phyloP scores from a whole-genome alignment of 2,113 vertebrate species.

The Rhadina sibilatrix region DNA sequence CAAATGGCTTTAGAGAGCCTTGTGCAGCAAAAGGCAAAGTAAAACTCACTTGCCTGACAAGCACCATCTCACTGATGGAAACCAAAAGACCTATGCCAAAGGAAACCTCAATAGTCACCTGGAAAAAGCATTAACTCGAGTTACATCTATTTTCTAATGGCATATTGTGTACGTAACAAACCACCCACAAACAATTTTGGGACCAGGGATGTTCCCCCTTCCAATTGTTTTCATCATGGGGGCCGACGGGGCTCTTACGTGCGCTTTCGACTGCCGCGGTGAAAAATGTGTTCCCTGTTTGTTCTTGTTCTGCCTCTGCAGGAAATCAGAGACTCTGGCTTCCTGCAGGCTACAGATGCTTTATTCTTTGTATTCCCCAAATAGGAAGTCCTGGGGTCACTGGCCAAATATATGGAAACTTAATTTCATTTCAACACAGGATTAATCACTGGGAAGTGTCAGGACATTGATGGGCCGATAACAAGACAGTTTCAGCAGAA shows the following conservation, averaged over 20 bases:
- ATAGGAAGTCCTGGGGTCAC: constrained; percentile 61
- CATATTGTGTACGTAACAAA: constrained; percentile 26
- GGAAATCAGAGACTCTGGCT: constrained; percentile 71
- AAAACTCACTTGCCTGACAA: background rate
- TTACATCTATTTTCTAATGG: background rate
- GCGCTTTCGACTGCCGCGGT: background rate
- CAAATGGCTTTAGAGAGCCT: background rate
- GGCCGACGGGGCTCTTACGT: constrained; percentile 27
- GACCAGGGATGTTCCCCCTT: constrained; percentile 27
- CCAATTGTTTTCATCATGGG: constrained; percentile 35
- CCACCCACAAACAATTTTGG: constrained; percentile 20
- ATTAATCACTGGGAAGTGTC: constrained; percentile 60
- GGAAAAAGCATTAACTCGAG: constrained; percentile 16
- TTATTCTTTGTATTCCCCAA: constrained; percentile 59
- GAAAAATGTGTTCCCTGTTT: constrained; percentile 61
- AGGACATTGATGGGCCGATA: constrained; percentile 16
- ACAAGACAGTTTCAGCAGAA: constrained; percentile 54
- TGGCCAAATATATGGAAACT: constrained; percentile 49
- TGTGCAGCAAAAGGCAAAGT: background rate
- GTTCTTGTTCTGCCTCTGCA: constrained; percentile 57
- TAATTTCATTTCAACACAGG: constrained; percentile 50
- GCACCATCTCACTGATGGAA: background rate
- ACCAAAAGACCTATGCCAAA: background rate
- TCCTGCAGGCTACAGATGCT: constrained; percentile 61
- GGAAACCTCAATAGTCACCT: constrained; percentile 8